Conservation (phyloP, 2,797 vertebrate genomes). For the Cryptoprocta ferox region DNA sequence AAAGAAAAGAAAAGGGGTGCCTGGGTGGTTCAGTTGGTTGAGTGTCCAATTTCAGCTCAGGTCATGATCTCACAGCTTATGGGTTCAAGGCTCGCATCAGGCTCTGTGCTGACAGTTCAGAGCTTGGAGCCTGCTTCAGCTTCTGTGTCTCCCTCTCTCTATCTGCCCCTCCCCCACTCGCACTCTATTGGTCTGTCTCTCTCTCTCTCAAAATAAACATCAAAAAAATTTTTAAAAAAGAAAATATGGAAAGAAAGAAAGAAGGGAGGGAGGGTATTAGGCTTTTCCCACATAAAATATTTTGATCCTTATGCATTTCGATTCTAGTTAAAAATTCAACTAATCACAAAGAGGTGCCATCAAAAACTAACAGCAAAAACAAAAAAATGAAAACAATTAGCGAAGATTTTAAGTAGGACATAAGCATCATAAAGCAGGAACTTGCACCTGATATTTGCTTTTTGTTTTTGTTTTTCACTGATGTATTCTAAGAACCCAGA, state of each 20-base stretch:
- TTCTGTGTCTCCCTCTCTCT: no score
- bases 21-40: no score
- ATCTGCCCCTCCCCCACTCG: no score
- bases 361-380: background rate
- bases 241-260: no score
- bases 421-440: background rate
- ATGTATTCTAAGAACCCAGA: background rate
- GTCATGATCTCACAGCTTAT: no score
- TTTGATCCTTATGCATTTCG: constrained; percentile 49
- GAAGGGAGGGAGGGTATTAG: background rate
- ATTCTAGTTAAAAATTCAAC: constrained; percentile 64
- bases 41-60: no score
- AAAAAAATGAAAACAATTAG: constrained; percentile 49
- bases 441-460: background rate
- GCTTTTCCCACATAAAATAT: constrained; percentile 53
- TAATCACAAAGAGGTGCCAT: background rate
- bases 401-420: background rate
- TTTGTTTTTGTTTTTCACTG: background rate
- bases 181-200: no score
- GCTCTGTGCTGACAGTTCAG: no score
- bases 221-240: no score
- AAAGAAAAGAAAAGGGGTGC: background rate
- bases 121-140: no score
- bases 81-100: no score
- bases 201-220: no score